These are phyloP conservation scores for Podarcis raffonei DNA, from an alignment of 2,113 vertebrate species.

Conservation along the genomic window DNA sequence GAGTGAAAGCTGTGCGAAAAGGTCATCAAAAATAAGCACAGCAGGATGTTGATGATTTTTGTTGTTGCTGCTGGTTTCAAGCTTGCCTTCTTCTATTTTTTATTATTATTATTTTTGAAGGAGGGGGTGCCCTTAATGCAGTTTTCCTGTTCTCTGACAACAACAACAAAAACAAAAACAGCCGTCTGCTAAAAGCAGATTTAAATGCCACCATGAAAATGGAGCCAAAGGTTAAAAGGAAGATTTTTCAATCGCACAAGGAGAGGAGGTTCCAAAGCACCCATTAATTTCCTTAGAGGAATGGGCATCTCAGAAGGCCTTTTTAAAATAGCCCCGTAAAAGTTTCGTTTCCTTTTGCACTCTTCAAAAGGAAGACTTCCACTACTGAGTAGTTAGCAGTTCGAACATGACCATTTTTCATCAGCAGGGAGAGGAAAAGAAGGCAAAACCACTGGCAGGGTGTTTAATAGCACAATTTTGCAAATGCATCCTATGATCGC, in stretches of 20 bases:
- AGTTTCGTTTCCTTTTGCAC: neutral
- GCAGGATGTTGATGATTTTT: conserved; percentile 47
- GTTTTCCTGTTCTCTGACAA: conserved; percentile 13
- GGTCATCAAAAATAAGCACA: conserved; percentile 58
- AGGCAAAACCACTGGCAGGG: neutral
- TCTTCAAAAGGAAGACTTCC: neutral
- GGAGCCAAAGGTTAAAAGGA: conserved; percentile 2
- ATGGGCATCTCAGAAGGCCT: neutral
- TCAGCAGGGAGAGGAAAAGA: neutral
- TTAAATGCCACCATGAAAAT: conserved; percentile 33
- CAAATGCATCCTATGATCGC: neutral
- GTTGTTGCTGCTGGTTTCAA: conserved; percentile 11
- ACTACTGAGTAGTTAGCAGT: neutral
- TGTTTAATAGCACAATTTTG: neutral
- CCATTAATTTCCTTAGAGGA: neutral
- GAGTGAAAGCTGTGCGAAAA: conserved; percentile 61
- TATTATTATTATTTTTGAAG: conserved; percentile 16
- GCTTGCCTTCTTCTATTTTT: conserved; percentile 17
- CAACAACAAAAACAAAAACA: conserved; percentile 14
- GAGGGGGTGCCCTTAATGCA: neutral
- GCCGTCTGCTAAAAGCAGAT: conserved; percentile 1
- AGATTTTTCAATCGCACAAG: neutral
- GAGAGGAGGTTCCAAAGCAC: neutral
- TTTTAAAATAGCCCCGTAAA: conserved; percentile 1
- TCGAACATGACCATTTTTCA: neutral